Conservation (phyloP, 2,797 vertebrate species). For the Etheostoma perlongum region DNA sequence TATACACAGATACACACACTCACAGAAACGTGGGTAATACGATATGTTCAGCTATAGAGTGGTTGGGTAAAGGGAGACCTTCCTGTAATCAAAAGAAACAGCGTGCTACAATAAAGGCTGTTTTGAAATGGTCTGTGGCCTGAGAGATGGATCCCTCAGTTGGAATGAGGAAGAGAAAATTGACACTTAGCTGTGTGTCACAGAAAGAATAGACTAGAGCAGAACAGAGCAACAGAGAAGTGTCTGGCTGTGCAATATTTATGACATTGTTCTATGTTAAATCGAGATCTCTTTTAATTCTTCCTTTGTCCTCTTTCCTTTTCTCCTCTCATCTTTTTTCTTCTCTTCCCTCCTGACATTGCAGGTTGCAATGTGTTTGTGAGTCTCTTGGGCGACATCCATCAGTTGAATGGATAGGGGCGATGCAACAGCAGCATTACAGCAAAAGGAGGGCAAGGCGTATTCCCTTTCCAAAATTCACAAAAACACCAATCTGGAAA, state of each 20-base stretch:
- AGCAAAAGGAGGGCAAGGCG: constrained; percentile 60
- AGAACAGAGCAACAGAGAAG: constrained; percentile 42
- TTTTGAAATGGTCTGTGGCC: constrained; percentile 73
- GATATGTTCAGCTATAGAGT: constrained; percentile 65
- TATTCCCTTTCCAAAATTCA: constrained; percentile 74
- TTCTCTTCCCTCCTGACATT: constrained; percentile 37
- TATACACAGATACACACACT: constrained; percentile 18
- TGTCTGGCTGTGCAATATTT: neutral
- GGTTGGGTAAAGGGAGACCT: constrained; percentile 79
- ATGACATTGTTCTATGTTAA: constrained; percentile 19
- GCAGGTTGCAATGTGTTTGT: constrained; percentile 61
- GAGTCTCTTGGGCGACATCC: constrained; percentile 70
- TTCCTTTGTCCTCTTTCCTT: constrained; percentile 33
- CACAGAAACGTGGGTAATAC: constrained; percentile 52
- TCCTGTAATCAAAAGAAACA: constrained; percentile 82
- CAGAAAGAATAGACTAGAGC: constrained; percentile 46
- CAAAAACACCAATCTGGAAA: constrained; percentile 82
- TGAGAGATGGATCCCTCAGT: constrained; percentile 64
- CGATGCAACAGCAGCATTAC: constrained; percentile 33
- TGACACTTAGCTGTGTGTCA: constrained; percentile 49
- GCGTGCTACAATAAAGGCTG: constrained; percentile 73
- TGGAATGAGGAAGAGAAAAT: constrained; percentile 70
- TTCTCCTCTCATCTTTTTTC: constrained; percentile 31
- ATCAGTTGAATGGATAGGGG: constrained; percentile 72
- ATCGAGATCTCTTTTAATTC: constrained; percentile 34